Evolutionary conservation across 2,113 vertebrate species (phyloP).

Genomic region (Peromyscus leucopus): DNA sequence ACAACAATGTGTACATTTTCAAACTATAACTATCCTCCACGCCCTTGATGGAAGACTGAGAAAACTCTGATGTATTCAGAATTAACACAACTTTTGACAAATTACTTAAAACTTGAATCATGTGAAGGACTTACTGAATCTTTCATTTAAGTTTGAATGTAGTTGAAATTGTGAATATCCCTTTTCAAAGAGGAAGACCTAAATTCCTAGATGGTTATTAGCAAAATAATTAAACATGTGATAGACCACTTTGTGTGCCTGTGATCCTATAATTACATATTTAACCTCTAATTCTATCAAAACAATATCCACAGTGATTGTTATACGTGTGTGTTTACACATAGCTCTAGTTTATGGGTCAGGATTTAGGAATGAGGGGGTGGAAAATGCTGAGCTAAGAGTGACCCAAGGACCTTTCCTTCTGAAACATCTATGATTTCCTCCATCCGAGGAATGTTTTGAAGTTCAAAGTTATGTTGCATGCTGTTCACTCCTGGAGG

Average conservation of each 20-base stretch:
- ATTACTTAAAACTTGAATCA: conserved; percentile 25
- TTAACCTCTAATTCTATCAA: conserved; percentile 34
- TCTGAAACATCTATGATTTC: neutral
- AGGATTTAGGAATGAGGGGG: conserved; percentile 18
- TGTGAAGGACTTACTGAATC: neutral
- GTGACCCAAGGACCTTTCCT: neutral
- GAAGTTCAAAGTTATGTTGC: conserved; percentile 34
- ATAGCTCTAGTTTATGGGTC: conserved; percentile 23
- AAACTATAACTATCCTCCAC: neutral
- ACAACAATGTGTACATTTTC: conserved; percentile 1
- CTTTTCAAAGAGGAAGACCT: neutral
- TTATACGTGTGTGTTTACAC: neutral
- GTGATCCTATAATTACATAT: neutral
- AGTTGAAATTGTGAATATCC: conserved; percentile 6
- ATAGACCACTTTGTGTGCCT: neutral
- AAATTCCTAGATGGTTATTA: conserved; percentile 18
- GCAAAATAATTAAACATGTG: neutral
- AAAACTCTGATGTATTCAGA: conserved; percentile 30
- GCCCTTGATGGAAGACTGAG: neutral
- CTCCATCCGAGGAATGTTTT: neutral
- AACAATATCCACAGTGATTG: conserved; percentile 8
- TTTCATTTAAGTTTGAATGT: conserved; percentile 32
- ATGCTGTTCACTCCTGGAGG: conserved; percentile 31
- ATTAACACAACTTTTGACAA: conserved; percentile 52
- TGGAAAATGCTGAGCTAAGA: neutral